phyloP scores from a whole-genome alignment of 2,888 invertebrate genomes.

The Ametastegia equiseti region DNA sequence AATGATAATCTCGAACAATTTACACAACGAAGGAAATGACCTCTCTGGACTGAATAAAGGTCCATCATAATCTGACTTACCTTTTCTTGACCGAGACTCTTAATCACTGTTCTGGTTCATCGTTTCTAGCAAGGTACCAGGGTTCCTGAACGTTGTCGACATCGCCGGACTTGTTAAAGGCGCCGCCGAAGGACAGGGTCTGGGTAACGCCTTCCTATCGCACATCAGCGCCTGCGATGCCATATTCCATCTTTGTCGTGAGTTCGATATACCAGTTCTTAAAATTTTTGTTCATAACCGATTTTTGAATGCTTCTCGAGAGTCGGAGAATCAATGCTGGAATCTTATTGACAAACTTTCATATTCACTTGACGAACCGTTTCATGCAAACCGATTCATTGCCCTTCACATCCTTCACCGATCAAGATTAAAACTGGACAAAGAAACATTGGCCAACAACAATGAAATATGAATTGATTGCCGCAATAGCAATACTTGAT shows the following conservation, averaged over 20 bases:
- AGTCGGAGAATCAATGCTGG: not conserved
- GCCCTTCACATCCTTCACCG: too few relatives aligned
- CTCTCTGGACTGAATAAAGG: not conserved
- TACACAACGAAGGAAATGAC: slow-evolving; percentile 6
- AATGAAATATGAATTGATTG: not conserved
- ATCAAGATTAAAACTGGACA: not conserved
- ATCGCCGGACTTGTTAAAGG: slow-evolving; percentile 99
- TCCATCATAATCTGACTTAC: not conserved
- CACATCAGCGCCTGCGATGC: slow-evolving; percentile 99
- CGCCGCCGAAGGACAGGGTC: slow-evolving; percentile 97
- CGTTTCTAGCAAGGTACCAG: slow-evolving; percentile 95
- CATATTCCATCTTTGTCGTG: slow-evolving; percentile 97
- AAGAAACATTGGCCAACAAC: not conserved
- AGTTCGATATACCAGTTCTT: slow-evolving; percentile 76
- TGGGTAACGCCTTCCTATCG: slow-evolving; percentile 99
- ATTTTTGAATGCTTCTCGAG: not conserved
- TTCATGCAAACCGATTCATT: too few relatives aligned
- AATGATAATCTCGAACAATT: not conserved
- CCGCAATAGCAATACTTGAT: not conserved
- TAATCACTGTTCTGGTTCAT: slow-evolving; percentile 31
- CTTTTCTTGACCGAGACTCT: slow-evolving; percentile 27
- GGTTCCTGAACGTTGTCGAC: slow-evolving; percentile 97
- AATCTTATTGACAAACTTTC: too few relatives aligned
- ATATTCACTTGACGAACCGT: too few relatives aligned
- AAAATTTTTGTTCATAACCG: not conserved